phyloP scores from a whole-genome alignment of 2,113 vertebrate genomes.

The Neogobius melanostomus region DNA sequence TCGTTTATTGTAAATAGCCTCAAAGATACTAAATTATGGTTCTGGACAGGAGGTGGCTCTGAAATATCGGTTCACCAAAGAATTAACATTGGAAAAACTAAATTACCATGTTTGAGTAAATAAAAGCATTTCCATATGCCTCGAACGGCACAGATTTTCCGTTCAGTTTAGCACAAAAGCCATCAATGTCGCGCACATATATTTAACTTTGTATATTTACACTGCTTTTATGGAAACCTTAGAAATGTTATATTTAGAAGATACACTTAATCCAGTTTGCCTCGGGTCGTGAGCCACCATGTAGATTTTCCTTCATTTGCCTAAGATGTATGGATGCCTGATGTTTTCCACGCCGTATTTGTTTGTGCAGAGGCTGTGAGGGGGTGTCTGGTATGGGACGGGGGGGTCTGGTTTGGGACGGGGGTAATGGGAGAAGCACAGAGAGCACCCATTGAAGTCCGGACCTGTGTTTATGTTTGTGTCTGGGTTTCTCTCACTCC shows the following conservation, averaged over 20 bases:
- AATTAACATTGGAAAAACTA: background rate
- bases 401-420: slow-evolving; percentile 22
- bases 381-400: slow-evolving; percentile 17
- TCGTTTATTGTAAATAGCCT: too few species aligned
- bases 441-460: slow-evolving; percentile 66
- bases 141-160: background rate
- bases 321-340: slow-evolving; percentile 42
- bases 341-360: slow-evolving; percentile 64
- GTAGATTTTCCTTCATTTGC: slow-evolving; percentile 29
- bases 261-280: background rate
- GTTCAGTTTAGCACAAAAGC: background rate
- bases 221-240: background rate
- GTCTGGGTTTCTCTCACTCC: slow-evolving; percentile 65
- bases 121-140: background rate
- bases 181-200: background rate
- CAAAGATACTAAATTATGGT: too few species aligned
- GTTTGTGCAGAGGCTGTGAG: slow-evolving; percentile 50
- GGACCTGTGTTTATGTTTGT: slow-evolving; percentile 73
- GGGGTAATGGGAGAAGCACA: slow-evolving; percentile 36
- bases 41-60: too few species aligned
- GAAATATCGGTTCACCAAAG: background rate
- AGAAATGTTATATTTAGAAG: background rate
- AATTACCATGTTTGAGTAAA: background rate
- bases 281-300: slow-evolving; percentile 29
- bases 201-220: background rate